Evolutionary conservation across 2,888 invertebrate genomes (phyloP), one percentile per base, ranked within the genome.

Genomic region (Bembecia ichneumoniformis): DNA sequence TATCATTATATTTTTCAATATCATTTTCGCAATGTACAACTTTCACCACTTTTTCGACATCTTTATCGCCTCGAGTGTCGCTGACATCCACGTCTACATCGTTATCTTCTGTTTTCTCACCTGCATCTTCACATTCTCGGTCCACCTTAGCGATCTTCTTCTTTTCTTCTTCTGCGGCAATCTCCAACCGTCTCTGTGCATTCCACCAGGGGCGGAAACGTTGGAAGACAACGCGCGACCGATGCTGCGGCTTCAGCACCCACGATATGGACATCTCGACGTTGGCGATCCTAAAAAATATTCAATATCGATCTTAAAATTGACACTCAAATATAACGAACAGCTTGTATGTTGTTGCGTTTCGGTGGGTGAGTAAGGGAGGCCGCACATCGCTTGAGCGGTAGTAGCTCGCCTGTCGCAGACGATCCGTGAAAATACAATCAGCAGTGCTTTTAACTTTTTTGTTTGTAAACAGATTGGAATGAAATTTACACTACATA

Each of bases 191-290:
- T 48, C 66, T 74, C 60, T 73, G 73, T 1, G 74, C 74, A 60
- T 87, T 82, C 83, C 87, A 77, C 80, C 82, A 83, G 1, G 88
- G 88, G 78, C 81, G 83, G 63, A 88, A 83, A 0, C 87, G 68
- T 55, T 88, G 88, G 69, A 88, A 88, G 73, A 82, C 83, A 3
- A 89, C 71, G 13, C 82, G 61, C n/a, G 73, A 58, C 1, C 90
- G 68, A 54, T 89, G 89, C 35, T 87, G 80, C 0, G 84, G 80
- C 49, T 78, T 79, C n/a, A 90, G 66, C 0, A 89, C 83, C 80
- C 88, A 86, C 0, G 87, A 80, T 5, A 89, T 69, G 0, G 86
- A 81, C 64, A 83, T 69, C 13, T 88, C 88, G 0, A 82, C 77
- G 52, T 86, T 81, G 0, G 77, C 76, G 52, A 90, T 88, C 53